phyloP scores from a whole-genome alignment of 2,888 invertebrate genomes.

The Volucella inanis region DNA sequence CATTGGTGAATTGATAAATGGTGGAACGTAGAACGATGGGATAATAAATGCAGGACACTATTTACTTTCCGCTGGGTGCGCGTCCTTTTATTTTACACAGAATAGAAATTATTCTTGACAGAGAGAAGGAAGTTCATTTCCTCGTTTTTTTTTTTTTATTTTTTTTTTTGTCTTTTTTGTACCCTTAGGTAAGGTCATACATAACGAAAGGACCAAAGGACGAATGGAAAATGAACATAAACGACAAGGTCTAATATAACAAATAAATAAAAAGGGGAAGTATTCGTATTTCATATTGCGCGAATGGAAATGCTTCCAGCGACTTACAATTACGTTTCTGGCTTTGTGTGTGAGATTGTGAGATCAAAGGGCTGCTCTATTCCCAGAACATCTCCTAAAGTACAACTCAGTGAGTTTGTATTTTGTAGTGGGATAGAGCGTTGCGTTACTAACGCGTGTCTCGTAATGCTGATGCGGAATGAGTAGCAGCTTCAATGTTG shows the following conservation, averaged over 20 bases:
- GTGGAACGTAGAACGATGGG: background rate
- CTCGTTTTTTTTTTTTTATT: background rate
- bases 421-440: background rate
- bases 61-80: conserved; percentile 15
- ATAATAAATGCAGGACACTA: conserved; percentile 35
- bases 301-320: conserved; percentile 52
- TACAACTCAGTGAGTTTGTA: background rate
- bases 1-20: background rate
- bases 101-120: conserved; percentile 40
- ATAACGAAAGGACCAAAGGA: no score
- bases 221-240: no score
- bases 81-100: conserved; percentile 1
- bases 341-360: conserved; percentile 52
- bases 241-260: no score
- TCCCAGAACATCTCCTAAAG: conserved; percentile 23
- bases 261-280: conserved; percentile 13
- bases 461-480: background rate
- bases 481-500: conserved; percentile 18
- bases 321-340: conserved; percentile 58
- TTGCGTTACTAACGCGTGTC: background rate
- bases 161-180: conserved; percentile 6
- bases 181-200: background rate
- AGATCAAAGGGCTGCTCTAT: conserved; percentile 63
- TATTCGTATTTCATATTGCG: conserved; percentile 48
- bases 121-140: background rate